These are phyloP conservation scores for Stenodema calcarata DNA, from an alignment of 2,888 invertebrate genomes.

Conservation along the genomic window DNA sequence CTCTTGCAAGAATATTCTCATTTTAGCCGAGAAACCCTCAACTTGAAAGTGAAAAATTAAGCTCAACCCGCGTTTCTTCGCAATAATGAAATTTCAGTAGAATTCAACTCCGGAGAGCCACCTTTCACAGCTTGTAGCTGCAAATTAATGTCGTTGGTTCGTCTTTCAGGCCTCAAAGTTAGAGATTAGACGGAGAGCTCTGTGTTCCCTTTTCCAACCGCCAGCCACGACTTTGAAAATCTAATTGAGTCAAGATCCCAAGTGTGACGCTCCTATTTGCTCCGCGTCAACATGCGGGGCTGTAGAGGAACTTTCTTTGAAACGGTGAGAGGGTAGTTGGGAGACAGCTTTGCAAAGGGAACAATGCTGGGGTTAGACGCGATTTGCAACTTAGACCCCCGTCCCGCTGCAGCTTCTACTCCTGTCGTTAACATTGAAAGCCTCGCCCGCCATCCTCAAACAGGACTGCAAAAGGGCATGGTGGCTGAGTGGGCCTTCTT, in stretches of 20 bases:
- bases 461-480: not conserved
- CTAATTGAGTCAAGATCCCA: conserved; percentile 31
- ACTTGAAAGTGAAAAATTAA: not conserved
- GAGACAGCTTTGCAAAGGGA: not conserved
- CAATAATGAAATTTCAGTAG: not conserved
- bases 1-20: not conserved
- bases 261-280: conserved; percentile 28
- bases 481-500: not conserved
- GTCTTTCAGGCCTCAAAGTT: not conserved
- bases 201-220: not conserved
- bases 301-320: not conserved
- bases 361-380: not conserved
- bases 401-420: not conserved
- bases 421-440: not conserved
- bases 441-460: not conserved
- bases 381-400: not conserved
- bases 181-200: not conserved
- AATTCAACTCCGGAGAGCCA: not conserved
- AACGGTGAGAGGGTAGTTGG: not conserved
- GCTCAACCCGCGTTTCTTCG: not conserved
- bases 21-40: not conserved
- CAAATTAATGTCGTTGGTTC: not conserved
- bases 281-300: conserved; percentile 1
- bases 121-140: not conserved
- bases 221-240: not conserved